Percentiles rank a stretch among this genome's conserved stretches.
Evolutionary conservation across 2,888 invertebrate species (phyloP).

Genomic region (Apotomis capreana): DNA sequence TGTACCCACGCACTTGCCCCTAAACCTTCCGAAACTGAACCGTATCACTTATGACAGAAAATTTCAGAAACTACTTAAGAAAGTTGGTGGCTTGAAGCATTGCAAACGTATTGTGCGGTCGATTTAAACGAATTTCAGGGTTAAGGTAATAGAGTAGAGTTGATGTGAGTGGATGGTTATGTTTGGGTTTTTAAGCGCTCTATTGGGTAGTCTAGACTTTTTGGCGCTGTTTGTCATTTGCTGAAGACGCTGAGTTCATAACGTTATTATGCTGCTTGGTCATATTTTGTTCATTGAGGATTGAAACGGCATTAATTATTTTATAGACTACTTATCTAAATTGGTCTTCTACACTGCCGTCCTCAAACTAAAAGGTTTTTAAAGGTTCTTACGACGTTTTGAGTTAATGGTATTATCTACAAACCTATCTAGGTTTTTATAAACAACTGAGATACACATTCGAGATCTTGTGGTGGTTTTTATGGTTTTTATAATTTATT

Average conservation of each 20-base stretch:
- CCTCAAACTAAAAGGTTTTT: no score
- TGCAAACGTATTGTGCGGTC: slow-evolving; percentile 3
- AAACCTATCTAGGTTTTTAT: no score
- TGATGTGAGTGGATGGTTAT: not conserved
- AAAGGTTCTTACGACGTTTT: no score
- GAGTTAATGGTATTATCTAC: no score
- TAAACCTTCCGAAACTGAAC: slow-evolving; percentile 19
- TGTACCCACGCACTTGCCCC: slow-evolving; percentile 45
- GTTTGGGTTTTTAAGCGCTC: slow-evolving; percentile 14
- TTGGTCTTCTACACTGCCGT: not conserved
- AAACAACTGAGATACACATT: no score
- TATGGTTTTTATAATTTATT: no score
- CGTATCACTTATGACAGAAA: slow-evolving; percentile 20
- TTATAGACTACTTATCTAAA: not conserved
- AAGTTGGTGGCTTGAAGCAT: slow-evolving; percentile 28
- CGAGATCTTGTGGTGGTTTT: no score
- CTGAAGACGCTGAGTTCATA: slow-evolving; percentile 29
- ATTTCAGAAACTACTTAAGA: slow-evolving; percentile 39
- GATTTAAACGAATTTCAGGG: slow-evolving; percentile 1
- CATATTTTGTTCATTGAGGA: not conserved
- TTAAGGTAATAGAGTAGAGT: not conserved
- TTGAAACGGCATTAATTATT: not conserved
- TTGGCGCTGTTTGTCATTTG: slow-evolving; percentile 47
- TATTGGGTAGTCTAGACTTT: slow-evolving; percentile 47
- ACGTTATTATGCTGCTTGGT: slow-evolving; percentile 9